Conservation (phyloP, 2,113 vertebrate genomes). For the Chlorocebus sabaeus region DNA sequence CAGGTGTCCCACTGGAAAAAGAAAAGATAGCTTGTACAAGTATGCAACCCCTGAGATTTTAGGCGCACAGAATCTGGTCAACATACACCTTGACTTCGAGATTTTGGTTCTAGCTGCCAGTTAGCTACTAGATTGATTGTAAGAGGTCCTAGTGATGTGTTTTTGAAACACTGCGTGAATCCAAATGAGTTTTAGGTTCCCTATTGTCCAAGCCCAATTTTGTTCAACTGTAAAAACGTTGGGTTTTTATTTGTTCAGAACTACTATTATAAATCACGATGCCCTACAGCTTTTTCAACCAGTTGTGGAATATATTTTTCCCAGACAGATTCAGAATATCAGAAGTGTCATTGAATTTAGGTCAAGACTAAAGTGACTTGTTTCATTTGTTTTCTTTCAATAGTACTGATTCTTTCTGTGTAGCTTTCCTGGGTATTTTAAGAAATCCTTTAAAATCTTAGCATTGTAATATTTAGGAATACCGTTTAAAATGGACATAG, state of each 20-base stretch:
- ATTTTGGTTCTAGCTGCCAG: constrained; percentile 65
- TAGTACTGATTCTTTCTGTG: constrained; percentile 29
- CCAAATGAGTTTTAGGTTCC: constrained; percentile 84
- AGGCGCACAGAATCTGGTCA: constrained; percentile 66
- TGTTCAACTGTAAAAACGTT: constrained; percentile 79
- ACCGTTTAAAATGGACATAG: neutral
- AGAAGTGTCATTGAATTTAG: constrained; percentile 74
- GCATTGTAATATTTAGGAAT: neutral
- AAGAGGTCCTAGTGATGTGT: constrained; percentile 75
- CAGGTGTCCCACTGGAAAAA: constrained; percentile 43
- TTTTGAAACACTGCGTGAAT: constrained; percentile 82
- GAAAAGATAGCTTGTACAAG: constrained; percentile 58
- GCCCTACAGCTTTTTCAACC: constrained; percentile 67
- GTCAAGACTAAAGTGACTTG: constrained; percentile 69
- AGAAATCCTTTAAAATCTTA: constrained; percentile 34
- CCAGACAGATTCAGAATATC: constrained; percentile 71
- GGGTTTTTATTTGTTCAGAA: constrained; percentile 78
- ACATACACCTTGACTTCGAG: constrained; percentile 47
- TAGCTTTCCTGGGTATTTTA: constrained; percentile 26
- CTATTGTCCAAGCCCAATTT: constrained; percentile 79
- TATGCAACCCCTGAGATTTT: constrained; percentile 72
- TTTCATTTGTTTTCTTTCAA: constrained; percentile 78
- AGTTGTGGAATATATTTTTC: constrained; percentile 71
- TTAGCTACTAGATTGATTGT: constrained; percentile 70
- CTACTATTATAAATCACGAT: constrained; percentile 73